Conservation (phyloP, 2,113 vertebrate genomes). For the Ptyas mucosa region DNA sequence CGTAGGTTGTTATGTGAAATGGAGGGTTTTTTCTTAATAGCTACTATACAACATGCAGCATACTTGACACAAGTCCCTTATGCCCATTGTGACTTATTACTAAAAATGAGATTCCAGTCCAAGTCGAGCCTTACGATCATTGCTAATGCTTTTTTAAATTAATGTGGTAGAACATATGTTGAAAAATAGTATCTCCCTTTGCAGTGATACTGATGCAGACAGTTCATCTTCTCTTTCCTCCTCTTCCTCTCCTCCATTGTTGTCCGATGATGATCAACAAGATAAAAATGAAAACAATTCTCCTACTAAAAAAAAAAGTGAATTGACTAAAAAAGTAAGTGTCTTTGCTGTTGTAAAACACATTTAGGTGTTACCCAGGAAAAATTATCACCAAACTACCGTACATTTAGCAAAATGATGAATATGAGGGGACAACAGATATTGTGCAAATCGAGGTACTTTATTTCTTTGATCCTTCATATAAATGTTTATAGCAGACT, state of each 20-base stretch:
- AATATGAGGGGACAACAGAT: background rate
- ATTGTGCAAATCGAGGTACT: background rate
- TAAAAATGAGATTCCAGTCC: background rate
- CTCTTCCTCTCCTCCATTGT: slow-evolving; percentile 27
- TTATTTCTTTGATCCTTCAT: background rate
- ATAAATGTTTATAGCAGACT: background rate
- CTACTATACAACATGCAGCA: background rate
- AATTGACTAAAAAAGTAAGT: slow-evolving; percentile 71
- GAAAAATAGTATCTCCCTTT: slow-evolving; percentile 16
- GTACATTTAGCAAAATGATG: background rate
- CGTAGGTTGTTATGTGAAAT: background rate
- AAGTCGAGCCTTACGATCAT: background rate
- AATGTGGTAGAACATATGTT: background rate
- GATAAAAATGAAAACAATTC: slow-evolving; percentile 55
- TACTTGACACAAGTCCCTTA: background rate
- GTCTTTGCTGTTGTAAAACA: background rate
- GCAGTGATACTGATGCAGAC: slow-evolving; percentile 70
- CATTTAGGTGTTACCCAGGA: background rate
- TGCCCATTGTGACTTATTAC: background rate
- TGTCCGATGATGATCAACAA: slow-evolving; percentile 62
- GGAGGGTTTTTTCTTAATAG: background rate
- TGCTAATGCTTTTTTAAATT: background rate
- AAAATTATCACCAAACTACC: background rate
- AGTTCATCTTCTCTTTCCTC: slow-evolving; percentile 61
- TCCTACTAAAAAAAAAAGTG: slow-evolving; percentile 68